phyloP scores from a whole-genome alignment of 2,113 vertebrate species.

The Ptyas mucosa region DNA sequence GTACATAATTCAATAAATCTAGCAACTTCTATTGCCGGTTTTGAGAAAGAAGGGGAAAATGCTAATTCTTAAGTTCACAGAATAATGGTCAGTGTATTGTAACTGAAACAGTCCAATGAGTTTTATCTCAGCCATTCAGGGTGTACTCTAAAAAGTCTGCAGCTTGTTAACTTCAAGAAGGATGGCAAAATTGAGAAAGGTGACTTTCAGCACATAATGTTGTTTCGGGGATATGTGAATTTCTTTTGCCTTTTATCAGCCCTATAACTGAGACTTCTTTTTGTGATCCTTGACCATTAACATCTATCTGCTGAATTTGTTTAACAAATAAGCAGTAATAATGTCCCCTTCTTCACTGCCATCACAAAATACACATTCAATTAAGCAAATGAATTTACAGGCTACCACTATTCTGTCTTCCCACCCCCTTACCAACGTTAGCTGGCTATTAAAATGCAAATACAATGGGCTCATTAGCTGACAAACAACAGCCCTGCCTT shows the following conservation, averaged over 20 bases:
- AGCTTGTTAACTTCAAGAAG: constrained; percentile 23
- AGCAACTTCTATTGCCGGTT: neutral
- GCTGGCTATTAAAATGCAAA: constrained; percentile 77
- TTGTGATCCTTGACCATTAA: constrained; percentile 45
- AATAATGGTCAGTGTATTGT: neutral
- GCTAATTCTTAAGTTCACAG: neutral
- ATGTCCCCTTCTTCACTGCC: constrained; percentile 48
- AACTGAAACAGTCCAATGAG: neutral
- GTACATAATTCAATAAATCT: neutral
- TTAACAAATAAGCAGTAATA: constrained; percentile 40
- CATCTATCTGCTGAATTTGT: constrained; percentile 46
- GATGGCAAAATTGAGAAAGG: constrained; percentile 37
- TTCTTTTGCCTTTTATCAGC: constrained; percentile 6
- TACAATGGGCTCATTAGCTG: constrained; percentile 66
- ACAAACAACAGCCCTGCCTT: constrained; percentile 62
- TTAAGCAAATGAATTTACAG: constrained; percentile 63
- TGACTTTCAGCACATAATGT: constrained; percentile 2
- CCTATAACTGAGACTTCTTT: constrained; percentile 29
- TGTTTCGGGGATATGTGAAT: neutral
- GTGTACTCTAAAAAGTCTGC: constrained; percentile 15
- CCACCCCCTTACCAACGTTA: constrained; percentile 63
- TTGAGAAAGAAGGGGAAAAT: neutral
- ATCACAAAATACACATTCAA: constrained; percentile 72
- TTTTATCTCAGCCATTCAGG: neutral
- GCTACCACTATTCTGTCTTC: constrained; percentile 23